Conservation (phyloP, 2,888 invertebrate species). For the Leptothorax acervorum region DNA sequence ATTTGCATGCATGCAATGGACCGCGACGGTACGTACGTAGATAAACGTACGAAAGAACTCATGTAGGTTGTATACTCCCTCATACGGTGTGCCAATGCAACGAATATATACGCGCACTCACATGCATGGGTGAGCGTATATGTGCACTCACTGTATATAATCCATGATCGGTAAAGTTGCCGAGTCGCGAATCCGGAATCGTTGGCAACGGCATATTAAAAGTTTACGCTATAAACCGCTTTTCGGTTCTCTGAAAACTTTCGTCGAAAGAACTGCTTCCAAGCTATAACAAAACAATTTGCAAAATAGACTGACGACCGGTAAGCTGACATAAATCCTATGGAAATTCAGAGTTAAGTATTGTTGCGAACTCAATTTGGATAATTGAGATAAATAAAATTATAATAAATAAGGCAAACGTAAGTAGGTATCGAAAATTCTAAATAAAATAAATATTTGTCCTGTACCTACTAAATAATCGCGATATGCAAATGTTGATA, state of each 20-base stretch:
- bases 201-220: slow-evolving; percentile 36
- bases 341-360: neutral
- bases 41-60: slow-evolving; percentile 51
- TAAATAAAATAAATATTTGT: neutral
- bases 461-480: neutral
- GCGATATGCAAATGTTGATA: neutral
- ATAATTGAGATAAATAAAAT: neutral
- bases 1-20: slow-evolving; percentile 58
- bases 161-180: slow-evolving; percentile 33
- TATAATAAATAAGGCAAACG: neutral
- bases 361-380: neutral
- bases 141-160: slow-evolving; percentile 4
- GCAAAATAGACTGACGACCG: neutral
- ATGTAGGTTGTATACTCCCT: slow-evolving; percentile 30
- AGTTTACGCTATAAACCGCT: slow-evolving; percentile 31
- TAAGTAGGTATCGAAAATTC: neutral
- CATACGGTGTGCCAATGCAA: slow-evolving; percentile 24
- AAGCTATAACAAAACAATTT: slow-evolving; percentile 16
- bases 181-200: slow-evolving; percentile 24
- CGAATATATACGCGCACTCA: slow-evolving; percentile 4
- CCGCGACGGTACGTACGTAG: slow-evolving; percentile 33
- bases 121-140: neutral
- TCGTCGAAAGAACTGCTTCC: slow-evolving; percentile 12
- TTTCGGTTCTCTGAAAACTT: slow-evolving; percentile 20
- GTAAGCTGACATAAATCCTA: neutral